phyloP scores from a whole-genome alignment of 1,140 invertebrate genomes.

The Himalopsyche phryganea region DNA sequence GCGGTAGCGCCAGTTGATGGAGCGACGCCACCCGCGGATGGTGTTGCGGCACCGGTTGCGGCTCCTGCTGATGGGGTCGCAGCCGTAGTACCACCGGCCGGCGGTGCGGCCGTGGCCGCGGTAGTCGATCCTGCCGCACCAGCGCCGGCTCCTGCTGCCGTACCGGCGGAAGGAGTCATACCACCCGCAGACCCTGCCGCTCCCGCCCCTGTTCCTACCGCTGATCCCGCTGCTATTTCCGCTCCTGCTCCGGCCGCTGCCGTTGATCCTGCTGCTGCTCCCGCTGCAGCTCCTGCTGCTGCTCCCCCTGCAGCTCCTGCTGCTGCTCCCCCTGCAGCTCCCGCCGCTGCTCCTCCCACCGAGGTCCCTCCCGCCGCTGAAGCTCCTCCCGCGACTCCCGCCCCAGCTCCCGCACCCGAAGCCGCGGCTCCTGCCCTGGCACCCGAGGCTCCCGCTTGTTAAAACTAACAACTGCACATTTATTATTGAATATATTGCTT shows the following conservation, averaged over 20 bases:
- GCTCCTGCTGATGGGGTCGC: slow-evolving; percentile 37
- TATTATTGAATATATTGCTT: no score
- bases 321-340: slow-evolving; percentile 5
- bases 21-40: slow-evolving; percentile 39
- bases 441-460: slow-evolving; percentile 33
- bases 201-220: slow-evolving; percentile 31
- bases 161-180: slow-evolving; percentile 26
- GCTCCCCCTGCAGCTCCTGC: slow-evolving; percentile 18
- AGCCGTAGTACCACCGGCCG: slow-evolving; percentile 39
- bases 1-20: slow-evolving; percentile 37
- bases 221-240: slow-evolving; percentile 29
- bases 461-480: slow-evolving; percentile 10
- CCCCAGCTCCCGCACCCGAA: slow-evolving; percentile 4
- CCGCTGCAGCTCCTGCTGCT: slow-evolving; percentile 21
- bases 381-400: neutral
- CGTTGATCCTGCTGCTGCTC: slow-evolving; percentile 13
- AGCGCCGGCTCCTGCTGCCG: slow-evolving; percentile 30
- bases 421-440: slow-evolving; percentile 37
- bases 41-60: slow-evolving; percentile 41
- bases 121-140: slow-evolving; percentile 35
- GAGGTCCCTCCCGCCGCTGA: neutral
- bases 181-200: slow-evolving; percentile 14
- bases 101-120: slow-evolving; percentile 40
- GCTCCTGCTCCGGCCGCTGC: slow-evolving; percentile 17
- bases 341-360: slow-evolving; percentile 2